Conservation (phyloP, 2,113 vertebrate genomes). For the Morone chrysops region DNA sequence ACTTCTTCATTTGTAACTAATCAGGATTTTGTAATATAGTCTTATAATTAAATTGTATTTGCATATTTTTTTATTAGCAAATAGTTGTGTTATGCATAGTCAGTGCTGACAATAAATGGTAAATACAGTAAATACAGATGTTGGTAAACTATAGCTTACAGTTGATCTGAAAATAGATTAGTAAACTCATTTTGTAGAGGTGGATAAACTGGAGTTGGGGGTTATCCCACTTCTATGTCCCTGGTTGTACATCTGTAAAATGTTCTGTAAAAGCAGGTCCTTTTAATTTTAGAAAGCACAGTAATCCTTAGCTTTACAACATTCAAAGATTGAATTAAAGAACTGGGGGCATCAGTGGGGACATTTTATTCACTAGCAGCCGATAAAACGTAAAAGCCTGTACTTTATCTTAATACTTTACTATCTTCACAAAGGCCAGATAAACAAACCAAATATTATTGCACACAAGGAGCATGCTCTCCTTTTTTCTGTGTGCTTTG, state of each 20-base stretch:
- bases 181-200: too few relatives aligned
- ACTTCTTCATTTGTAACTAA: background rate
- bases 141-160: too few relatives aligned
- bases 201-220: too few relatives aligned
- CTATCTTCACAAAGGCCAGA: conserved; percentile 56
- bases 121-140: too few relatives aligned
- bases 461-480: conserved; percentile 44
- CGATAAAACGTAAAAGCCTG: conserved; percentile 52
- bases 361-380: conserved; percentile 37
- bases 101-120: background rate
- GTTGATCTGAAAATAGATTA: too few relatives aligned
- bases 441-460: conserved; percentile 65
- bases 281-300: conserved; percentile 17
- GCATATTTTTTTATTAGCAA: background rate
- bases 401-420: conserved; percentile 55
- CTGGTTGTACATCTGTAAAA: background rate
- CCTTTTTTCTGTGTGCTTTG: conserved; percentile 51
- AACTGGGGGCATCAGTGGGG: conserved; percentile 3
- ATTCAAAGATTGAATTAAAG: conserved; percentile 29
- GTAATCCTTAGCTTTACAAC: conserved; percentile 28
- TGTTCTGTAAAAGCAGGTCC: background rate
- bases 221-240: too few relatives aligned
- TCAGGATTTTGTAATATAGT: background rate
- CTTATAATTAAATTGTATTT: background rate
- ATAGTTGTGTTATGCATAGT: background rate